Evolutionary conservation across 2,888 invertebrate species (phyloP).

Genomic region (Corbicula japonica): DNA sequence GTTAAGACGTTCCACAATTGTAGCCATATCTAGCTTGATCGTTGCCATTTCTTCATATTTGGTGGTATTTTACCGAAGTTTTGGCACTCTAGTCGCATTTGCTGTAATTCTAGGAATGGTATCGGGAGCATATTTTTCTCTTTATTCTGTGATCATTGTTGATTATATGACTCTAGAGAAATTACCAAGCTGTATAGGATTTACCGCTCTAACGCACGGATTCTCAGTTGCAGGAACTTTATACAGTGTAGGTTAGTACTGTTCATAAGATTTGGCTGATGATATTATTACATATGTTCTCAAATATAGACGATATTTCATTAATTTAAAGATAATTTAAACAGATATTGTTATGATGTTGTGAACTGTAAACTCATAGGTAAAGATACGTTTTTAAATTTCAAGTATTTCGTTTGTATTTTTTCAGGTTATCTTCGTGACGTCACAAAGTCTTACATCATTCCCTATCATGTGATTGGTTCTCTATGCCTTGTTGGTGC

Average conservation of each 20-base stretch:
- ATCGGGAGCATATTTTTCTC: slow-evolving; percentile 28
- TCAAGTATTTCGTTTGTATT: neutral
- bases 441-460: neutral
- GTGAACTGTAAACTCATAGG: neutral
- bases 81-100: slow-evolving; percentile 3
- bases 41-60: slow-evolving; percentile 18
- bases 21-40: neutral
- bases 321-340: neutral
- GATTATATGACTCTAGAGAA: slow-evolving; percentile 25
- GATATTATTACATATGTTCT: neutral
- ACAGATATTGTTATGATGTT: neutral
- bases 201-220: slow-evolving; percentile 29
- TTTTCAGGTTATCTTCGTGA: neutral
- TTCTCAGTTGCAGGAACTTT: slow-evolving; percentile 15
- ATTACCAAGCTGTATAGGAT: slow-evolving; percentile 16
- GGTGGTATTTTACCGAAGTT: slow-evolving; percentile 21
- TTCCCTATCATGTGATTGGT: neutral
- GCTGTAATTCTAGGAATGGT: slow-evolving; percentile 28
- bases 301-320: neutral
- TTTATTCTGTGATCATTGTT: slow-evolving; percentile 21
- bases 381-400: neutral
- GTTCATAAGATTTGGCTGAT: neutral
- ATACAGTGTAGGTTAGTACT: slow-evolving; percentile 28
- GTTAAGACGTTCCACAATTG: slow-evolving; percentile 26
- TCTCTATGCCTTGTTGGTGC: neutral